phyloP scores from a whole-genome alignment of 2,797 vertebrate genomes.

The Hippopotamyrus pictus region DNA sequence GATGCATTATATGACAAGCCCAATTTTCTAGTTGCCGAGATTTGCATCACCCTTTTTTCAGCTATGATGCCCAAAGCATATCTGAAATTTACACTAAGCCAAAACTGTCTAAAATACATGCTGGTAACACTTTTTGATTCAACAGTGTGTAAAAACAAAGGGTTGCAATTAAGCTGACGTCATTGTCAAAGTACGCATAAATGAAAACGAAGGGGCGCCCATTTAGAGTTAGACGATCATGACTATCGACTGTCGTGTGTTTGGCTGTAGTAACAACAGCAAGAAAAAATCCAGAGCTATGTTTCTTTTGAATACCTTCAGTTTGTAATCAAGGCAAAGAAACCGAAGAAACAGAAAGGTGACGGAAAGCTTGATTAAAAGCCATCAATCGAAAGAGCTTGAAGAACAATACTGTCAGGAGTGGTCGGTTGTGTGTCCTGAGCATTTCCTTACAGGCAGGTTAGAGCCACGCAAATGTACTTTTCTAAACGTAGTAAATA shows the following conservation, averaged over 20 bases:
- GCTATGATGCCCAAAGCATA: neutral
- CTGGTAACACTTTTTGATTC: neutral
- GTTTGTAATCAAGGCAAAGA: neutral
- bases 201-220: neutral
- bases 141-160: neutral
- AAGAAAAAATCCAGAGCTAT: neutral
- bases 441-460: neutral
- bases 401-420: neutral
- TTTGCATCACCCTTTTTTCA: neutral
- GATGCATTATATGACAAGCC: neutral
- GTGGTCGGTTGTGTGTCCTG: neutral
- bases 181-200: neutral
- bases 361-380: neutral
- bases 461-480: neutral
- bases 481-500: neutral
- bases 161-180: neutral
- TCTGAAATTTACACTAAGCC: neutral
- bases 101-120: neutral
- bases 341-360: neutral
- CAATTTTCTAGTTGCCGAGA: neutral
- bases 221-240: neutral
- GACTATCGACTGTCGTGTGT: neutral
- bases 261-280: neutral
- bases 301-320: neutral
- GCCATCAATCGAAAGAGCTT: neutral